These are phyloP conservation scores for Silurus asotus DNA, from an alignment of 2,113 vertebrate species.

Conservation along the genomic window DNA sequence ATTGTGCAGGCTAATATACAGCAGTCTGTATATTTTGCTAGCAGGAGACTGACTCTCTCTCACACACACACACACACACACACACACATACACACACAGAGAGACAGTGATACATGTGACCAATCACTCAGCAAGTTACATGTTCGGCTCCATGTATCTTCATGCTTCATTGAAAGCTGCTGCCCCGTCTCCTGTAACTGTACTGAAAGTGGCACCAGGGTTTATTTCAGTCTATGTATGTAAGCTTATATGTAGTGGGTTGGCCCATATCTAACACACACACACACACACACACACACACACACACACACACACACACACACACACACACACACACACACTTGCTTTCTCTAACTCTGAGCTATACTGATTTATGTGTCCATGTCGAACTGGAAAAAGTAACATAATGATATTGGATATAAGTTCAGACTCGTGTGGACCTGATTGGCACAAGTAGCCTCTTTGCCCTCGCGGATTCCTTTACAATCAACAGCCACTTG, in stretches of 20 bases:
- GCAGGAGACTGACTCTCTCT: too few species aligned
- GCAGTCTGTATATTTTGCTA: too few species aligned
- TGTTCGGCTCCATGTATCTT: background rate
- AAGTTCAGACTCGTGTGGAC: background rate
- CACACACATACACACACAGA: background rate
- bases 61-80: background rate
- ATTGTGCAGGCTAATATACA: too few species aligned
- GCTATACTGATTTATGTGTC: conserved; percentile 29
- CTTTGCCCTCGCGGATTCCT: conserved; percentile 12
- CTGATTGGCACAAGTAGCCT: conserved; percentile 2
- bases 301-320: background rate
- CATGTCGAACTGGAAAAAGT: conserved; percentile 10
- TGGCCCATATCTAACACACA: background rate
- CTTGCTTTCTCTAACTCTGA: background rate
- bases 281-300: background rate
- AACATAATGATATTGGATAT: conserved; percentile 25
- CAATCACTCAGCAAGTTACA: background rate
- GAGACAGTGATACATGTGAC: background rate
- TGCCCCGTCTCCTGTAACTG: conserved; percentile 6
- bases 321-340: background rate
- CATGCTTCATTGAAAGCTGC: background rate
- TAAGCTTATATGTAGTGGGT: conserved; percentile 16
- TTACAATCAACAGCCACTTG: conserved; percentile 28
- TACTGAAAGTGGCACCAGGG: conserved; percentile 8
- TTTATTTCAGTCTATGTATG: conserved; percentile 37